phyloP scores from a whole-genome alignment of 2,888 invertebrate species.

The Tridacna gigas region DNA sequence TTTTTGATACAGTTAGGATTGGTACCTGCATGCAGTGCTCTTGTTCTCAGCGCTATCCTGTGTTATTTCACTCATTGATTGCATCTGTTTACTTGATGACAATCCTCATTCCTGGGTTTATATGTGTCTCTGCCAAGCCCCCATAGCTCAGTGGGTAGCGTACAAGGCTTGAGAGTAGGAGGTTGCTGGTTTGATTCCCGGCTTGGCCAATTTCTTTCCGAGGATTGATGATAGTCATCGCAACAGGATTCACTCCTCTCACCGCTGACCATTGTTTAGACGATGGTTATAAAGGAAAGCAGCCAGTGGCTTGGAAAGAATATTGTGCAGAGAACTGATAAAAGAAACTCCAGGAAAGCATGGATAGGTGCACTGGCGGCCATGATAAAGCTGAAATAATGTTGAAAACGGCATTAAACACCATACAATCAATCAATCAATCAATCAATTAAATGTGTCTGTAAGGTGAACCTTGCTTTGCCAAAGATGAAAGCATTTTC shows the following conservation, averaged over 20 bases:
- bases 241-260: too few relatives aligned
- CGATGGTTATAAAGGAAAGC: neutral
- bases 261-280: too few relatives aligned
- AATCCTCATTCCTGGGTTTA: too few relatives aligned
- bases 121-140: too few relatives aligned
- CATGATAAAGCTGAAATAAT: too few relatives aligned
- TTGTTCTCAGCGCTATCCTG: too few relatives aligned
- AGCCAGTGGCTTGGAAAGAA: constrained; percentile 2
- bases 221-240: neutral
- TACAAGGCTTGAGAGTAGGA: neutral
- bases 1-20: too few relatives aligned
- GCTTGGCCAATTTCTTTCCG: neutral
- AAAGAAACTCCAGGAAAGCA: neutral
- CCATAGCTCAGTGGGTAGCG: neutral
- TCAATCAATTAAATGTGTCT: neutral
- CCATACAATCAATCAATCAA: neutral
- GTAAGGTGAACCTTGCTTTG: neutral
- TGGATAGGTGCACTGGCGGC: neutral
- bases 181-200: neutral
- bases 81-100: too few relatives aligned
- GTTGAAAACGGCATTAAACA: neutral
- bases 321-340: neutral
- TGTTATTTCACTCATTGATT: too few relatives aligned
- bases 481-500: too few relatives aligned
- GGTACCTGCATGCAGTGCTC: too few relatives aligned